These are phyloP conservation scores for Yponomeuta malinellus DNA, from an alignment of 2,888 invertebrate species.

Conservation along the genomic window DNA sequence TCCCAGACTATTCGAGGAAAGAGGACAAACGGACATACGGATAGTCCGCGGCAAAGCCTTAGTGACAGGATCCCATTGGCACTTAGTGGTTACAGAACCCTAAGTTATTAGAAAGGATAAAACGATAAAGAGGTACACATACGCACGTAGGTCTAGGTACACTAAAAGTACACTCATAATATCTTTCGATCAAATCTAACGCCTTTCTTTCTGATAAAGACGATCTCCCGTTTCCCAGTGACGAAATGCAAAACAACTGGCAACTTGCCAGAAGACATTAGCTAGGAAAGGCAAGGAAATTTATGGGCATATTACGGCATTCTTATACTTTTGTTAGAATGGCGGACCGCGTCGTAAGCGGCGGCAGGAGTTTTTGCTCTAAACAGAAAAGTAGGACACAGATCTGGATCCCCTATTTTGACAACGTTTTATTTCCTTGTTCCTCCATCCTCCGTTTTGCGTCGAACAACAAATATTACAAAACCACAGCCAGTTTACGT, in stretches of 20 bases:
- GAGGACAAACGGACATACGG: too few species aligned
- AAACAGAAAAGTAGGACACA: slow-evolving; percentile 28
- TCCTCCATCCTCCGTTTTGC: background rate
- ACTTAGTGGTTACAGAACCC: too few species aligned
- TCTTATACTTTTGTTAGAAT: background rate
- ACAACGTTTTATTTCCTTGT: background rate
- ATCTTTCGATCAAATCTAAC: background rate
- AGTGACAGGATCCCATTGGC: too few species aligned
- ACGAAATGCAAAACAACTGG: slow-evolving; percentile 13
- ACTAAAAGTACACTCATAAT: background rate
- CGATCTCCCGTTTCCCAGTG: background rate
- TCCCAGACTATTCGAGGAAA: too few species aligned
- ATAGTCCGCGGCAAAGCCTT: too few species aligned
- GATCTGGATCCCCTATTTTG: background rate
- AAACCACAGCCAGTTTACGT: background rate
- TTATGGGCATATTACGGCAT: slow-evolving; percentile 28
- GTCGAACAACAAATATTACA: background rate
- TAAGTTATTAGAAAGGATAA: too few species aligned
- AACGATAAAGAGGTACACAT: too few species aligned
- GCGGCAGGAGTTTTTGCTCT: slow-evolving; percentile 19
- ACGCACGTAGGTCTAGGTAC: too few species aligned
- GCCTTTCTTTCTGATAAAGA: background rate
- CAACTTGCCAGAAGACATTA: slow-evolving; percentile 34
- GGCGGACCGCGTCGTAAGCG: slow-evolving; percentile 8
- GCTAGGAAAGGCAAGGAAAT: slow-evolving; percentile 34